These are phyloP conservation scores for Lepidurus arcticus DNA, from an alignment of 1,140 invertebrate genomes.

Conservation along the genomic window DNA sequence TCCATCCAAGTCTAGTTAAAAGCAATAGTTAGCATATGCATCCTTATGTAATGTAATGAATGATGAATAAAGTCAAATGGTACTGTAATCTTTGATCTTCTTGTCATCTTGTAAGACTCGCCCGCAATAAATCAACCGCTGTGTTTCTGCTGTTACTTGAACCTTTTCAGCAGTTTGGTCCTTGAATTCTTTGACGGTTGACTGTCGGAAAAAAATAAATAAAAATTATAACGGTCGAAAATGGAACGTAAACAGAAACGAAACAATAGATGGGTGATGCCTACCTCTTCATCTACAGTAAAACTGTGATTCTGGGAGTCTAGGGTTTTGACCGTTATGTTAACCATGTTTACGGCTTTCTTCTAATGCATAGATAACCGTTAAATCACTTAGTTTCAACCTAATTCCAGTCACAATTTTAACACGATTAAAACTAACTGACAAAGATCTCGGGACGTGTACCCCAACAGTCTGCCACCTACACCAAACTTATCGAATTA, in stretches of 20 bases:
- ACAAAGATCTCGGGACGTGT: background rate
- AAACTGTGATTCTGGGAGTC: slow-evolving; percentile 85
- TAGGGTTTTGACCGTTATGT: slow-evolving; percentile 83
- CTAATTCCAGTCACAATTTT: background rate
- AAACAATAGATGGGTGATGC: slow-evolving; percentile 41
- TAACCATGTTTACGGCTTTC: slow-evolving; percentile 58
- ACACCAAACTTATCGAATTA: background rate
- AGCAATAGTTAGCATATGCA: slow-evolving; percentile 6
- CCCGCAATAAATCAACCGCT: slow-evolving; percentile 88
- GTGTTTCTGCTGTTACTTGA: slow-evolving; percentile 68
- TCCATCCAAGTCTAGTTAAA: slow-evolving; percentile 69
- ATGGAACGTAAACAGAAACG: background rate
- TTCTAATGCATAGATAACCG: slow-evolving; percentile 14
- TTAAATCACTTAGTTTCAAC: background rate
- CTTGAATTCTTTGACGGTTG: slow-evolving; percentile 80
- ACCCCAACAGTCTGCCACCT: background rate
- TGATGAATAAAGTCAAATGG: slow-evolving; percentile 31
- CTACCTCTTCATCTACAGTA: slow-evolving; percentile 79
- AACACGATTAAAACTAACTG: background rate
- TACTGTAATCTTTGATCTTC: slow-evolving; percentile 79
- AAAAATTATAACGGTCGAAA: slow-evolving; percentile 26
- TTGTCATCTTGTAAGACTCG: slow-evolving; percentile 86
- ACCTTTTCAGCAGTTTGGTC: slow-evolving; percentile 70
- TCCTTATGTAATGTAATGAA: slow-evolving; percentile 22
- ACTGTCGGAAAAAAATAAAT: slow-evolving; percentile 52